Conservation (phyloP, 2,113 vertebrate species). For the Hystrix cristata region DNA sequence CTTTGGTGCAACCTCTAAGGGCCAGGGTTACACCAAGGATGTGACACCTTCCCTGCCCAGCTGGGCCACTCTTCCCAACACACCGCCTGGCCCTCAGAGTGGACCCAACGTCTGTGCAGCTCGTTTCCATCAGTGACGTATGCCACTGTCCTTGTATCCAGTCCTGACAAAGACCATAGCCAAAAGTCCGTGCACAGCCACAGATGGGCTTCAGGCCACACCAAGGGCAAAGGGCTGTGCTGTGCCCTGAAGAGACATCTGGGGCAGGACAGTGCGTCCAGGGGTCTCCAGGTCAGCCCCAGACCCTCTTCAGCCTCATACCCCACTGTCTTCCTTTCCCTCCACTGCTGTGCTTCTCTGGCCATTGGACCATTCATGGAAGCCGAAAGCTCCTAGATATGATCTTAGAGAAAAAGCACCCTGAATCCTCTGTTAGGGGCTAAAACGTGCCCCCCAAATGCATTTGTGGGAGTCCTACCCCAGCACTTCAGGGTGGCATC, state of each 20-base stretch:
- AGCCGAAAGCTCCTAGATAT: neutral
- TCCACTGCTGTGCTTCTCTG: neutral
- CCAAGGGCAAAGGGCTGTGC: neutral
- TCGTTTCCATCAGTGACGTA: neutral
- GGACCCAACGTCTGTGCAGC: neutral
- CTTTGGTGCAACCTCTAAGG: neutral
- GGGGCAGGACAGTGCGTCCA: neutral
- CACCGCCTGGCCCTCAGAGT: rapidly evolving
- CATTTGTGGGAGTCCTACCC: rapidly evolving
- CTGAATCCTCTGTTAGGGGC: neutral
- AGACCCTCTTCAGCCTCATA: neutral
- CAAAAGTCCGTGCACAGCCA: neutral
- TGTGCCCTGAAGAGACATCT: neutral
- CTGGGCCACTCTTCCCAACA: neutral
- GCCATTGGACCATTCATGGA: neutral
- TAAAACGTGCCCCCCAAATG: neutral
- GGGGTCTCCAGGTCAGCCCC: neutral
- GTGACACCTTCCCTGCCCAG: neutral
- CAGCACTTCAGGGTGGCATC: neutral
- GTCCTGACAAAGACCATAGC: neutral
- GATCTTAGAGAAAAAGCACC: neutral
- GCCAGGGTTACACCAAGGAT: neutral
- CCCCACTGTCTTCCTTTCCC: neutral
- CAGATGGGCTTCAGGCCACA: neutral
- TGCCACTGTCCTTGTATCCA: neutral